Evolutionary conservation across 2,797 vertebrate species (phyloP).

Genomic region (Peromyscus melanophrys): DNA sequence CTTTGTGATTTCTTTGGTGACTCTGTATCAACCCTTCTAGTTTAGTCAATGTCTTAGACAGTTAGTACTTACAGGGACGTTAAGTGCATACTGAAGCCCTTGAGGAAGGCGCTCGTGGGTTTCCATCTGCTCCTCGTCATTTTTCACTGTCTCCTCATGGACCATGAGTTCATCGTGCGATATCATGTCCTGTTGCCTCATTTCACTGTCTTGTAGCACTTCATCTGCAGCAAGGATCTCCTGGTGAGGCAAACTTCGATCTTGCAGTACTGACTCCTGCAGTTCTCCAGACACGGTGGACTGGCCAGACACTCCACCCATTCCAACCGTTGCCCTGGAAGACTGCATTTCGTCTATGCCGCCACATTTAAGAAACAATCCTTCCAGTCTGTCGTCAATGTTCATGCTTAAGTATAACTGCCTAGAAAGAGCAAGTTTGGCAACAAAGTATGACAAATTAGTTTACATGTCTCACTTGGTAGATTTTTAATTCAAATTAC

Average conservation of each 20-base stretch:
- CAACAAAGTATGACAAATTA: slow-evolving; percentile 88
- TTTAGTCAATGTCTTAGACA: slow-evolving; percentile 69
- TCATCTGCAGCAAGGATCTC: slow-evolving; percentile 93
- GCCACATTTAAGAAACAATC: slow-evolving; percentile 98
- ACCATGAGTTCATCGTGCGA: slow-evolving; percentile 99
- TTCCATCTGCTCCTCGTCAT: slow-evolving; percentile 94
- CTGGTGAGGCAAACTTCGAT: slow-evolving; percentile 95
- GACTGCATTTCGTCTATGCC: slow-evolving; percentile 93
- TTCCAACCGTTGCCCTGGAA: slow-evolving; percentile 92
- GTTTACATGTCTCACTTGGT: slow-evolving; percentile 67
- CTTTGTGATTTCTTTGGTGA: slow-evolving; percentile 40
- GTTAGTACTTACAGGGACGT: slow-evolving; percentile 95
- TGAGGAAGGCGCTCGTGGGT: slow-evolving; percentile 95
- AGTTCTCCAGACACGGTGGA: slow-evolving; percentile 89
- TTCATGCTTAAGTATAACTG: slow-evolving; percentile 96
- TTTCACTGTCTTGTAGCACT: slow-evolving; percentile 93
- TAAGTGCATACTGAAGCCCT: slow-evolving; percentile 96
- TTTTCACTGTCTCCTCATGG: slow-evolving; percentile 97
- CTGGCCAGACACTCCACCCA: slow-evolving; percentile 91
- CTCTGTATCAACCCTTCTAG: slow-evolving; percentile 32
- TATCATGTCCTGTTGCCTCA: slow-evolving; percentile 96
- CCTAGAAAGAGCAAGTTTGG: slow-evolving; percentile 90
- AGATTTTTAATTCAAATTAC: slow-evolving; percentile 67
- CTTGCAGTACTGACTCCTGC: slow-evolving; percentile 95
- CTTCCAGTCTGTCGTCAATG: slow-evolving; percentile 98